These are phyloP conservation scores for Acromyrmex charruanus DNA, from an alignment of 1,140 invertebrate species.

Conservation along the genomic window DNA sequence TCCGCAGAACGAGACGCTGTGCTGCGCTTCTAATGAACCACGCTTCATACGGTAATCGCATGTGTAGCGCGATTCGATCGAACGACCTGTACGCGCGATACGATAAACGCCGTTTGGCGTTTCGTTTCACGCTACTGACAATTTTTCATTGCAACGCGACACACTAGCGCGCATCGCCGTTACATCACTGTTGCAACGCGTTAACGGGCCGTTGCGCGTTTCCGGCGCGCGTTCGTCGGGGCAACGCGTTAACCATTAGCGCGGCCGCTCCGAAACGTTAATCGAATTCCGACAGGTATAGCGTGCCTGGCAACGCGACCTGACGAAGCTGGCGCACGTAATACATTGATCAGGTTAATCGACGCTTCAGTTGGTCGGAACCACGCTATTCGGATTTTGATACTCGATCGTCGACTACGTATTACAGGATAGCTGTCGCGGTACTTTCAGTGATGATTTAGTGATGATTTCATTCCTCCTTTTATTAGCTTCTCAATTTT, in stretches of 20 bases:
- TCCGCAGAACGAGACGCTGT: slow-evolving; percentile 33
- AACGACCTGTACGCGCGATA: slow-evolving; percentile 33
- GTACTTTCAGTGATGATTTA: neutral
- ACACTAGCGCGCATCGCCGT: neutral
- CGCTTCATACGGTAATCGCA: slow-evolving; percentile 60
- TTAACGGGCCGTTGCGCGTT: slow-evolving; percentile 44
- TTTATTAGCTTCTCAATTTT: neutral
- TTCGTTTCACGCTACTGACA: slow-evolving; percentile 43
- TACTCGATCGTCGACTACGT: slow-evolving; percentile 65
- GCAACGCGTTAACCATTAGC: slow-evolving; percentile 67
- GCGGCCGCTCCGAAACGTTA: slow-evolving; percentile 62
- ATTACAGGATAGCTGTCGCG: slow-evolving; percentile 18
- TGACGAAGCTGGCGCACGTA: slow-evolving; percentile 74
- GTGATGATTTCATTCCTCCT: neutral
- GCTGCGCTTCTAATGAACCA: slow-evolving; percentile 60
- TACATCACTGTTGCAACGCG: slow-evolving; percentile 22
- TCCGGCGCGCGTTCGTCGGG: slow-evolving; percentile 32
- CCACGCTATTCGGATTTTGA: slow-evolving; percentile 63
- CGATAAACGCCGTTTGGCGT: slow-evolving; percentile 55
- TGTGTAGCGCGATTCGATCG: slow-evolving; percentile 42
- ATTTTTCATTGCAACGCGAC: slow-evolving; percentile 48
- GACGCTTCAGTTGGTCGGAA: slow-evolving; percentile 71
- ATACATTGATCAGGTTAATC: slow-evolving; percentile 78
- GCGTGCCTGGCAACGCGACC: slow-evolving; percentile 56
- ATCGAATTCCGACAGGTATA: slow-evolving; percentile 73